Evolutionary conservation across 2,888 invertebrate species (phyloP).

Genomic region (Caenorhabditis sp.): DNA sequence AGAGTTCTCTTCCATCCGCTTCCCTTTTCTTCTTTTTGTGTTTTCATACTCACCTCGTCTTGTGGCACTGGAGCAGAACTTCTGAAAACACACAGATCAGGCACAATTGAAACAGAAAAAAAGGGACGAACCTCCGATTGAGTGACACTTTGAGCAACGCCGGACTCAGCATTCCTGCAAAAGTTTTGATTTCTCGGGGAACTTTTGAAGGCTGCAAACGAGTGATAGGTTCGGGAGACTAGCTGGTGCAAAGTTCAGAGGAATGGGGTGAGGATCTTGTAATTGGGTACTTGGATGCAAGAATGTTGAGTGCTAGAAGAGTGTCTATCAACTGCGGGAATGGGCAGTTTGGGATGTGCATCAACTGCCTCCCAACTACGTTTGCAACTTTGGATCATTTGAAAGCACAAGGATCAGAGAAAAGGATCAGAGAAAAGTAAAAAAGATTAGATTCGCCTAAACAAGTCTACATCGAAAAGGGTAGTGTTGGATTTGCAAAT

Average conservation of each 20-base stretch:
- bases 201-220: conserved; percentile 23
- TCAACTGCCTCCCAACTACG: too few relatives aligned
- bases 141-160: conserved; percentile 59
- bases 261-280: conserved; percentile 22
- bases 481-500: too few relatives aligned
- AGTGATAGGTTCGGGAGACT: conserved; percentile 11
- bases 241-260: conserved; percentile 9
- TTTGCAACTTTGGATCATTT: too few relatives aligned
- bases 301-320: too few relatives aligned
- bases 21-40: conserved; percentile 2
- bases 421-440: too few relatives aligned
- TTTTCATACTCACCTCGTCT: conserved; percentile 44
- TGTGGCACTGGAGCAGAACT: conserved; percentile 47
- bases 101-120: conserved; percentile 13
- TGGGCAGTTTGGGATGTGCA: too few relatives aligned
- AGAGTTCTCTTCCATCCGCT: conserved; percentile 31
- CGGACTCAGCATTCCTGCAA: conserved; percentile 60
- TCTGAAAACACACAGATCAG: conserved; percentile 40
- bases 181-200: conserved; percentile 20
- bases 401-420: too few relatives aligned
- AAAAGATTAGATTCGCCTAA: too few relatives aligned
- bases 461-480: too few relatives aligned
- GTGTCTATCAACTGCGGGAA: too few relatives aligned
- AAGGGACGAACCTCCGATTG: conserved; percentile 48
- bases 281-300: conserved; percentile 31